These are phyloP conservation scores for Cardinalis cardinalis DNA, from an alignment of 2,113 vertebrate species.

Conservation along the genomic window DNA sequence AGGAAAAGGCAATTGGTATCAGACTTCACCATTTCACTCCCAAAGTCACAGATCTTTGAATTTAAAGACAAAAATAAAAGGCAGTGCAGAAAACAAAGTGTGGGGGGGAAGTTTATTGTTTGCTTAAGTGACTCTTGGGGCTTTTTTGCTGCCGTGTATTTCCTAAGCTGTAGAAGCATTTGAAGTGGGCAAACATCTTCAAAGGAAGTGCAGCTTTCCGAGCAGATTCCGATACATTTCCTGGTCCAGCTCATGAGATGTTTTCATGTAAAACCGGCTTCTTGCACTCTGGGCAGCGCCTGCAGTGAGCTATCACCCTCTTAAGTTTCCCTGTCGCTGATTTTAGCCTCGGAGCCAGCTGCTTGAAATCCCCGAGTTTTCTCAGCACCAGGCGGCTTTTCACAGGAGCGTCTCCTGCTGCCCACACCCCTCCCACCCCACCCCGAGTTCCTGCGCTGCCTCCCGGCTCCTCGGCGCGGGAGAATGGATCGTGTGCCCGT, in stretches of 20 bases:
- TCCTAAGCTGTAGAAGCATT: neutral
- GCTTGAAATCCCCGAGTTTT: neutral
- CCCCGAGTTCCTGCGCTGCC: neutral
- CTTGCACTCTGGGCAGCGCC: neutral
- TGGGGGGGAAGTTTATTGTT: neutral
- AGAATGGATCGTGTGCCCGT: neutral
- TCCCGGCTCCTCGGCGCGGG: neutral
- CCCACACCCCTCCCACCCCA: slow-evolving; percentile 14
- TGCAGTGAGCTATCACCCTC: neutral
- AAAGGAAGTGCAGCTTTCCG: neutral
- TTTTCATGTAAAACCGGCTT: neutral
- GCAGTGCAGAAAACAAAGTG: neutral
- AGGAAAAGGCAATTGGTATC: neutral
- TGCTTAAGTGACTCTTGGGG: neutral
- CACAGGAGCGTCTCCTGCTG: neutral
- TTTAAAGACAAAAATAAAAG: neutral
- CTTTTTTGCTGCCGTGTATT: neutral
- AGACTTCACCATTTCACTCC: neutral
- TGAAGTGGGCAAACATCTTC: neutral
- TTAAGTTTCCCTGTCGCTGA: neutral
- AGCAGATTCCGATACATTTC: neutral
- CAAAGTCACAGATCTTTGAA: neutral
- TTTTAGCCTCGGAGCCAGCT: neutral
- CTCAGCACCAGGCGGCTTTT: neutral
- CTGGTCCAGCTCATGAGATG: neutral